A percentile compares a stretch with the other conserved stretches of the same genome.
phyloP scores from a whole-genome alignment of 2,113 vertebrate species.

The Calonectris borealis region DNA sequence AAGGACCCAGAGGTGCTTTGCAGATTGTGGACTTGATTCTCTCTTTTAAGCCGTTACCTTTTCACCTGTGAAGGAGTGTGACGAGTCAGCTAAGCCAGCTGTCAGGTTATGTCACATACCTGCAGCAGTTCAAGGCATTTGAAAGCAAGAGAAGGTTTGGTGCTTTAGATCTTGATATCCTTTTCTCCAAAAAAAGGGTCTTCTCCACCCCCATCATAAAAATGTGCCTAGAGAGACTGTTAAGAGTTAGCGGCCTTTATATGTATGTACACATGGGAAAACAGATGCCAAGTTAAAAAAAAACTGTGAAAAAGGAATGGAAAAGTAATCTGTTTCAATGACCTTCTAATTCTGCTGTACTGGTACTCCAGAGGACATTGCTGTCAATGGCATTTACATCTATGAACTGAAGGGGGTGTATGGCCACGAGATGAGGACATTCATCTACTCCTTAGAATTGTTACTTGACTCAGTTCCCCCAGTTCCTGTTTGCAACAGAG shows the following conservation, averaged over 20 bases:
- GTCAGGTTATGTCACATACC: not conserved
- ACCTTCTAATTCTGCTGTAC: not conserved
- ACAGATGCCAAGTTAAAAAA: slow-evolving; percentile 16
- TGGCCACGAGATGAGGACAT: not conserved
- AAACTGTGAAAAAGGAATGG: not conserved
- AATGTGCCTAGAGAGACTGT: not conserved
- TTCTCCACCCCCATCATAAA: not conserved
- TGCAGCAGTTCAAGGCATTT: not conserved
- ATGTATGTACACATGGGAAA: not conserved
- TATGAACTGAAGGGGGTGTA: not conserved
- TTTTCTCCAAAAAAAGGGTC: not conserved
- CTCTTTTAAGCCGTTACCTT: not conserved
- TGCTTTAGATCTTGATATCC: not conserved
- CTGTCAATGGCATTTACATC: slow-evolving; percentile 23
- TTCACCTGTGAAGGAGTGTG: not conserved
- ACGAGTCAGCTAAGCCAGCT: not conserved
- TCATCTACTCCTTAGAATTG: not conserved
- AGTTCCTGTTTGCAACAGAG: not conserved
- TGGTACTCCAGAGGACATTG: not conserved
- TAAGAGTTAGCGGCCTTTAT: not conserved
- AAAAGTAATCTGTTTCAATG: slow-evolving; percentile 29
- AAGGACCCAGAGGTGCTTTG: slow-evolving; percentile 51
- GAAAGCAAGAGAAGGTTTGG: not conserved
- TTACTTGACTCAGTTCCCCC: not conserved
- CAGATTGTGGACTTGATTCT: not conserved